These are phyloP conservation scores for Ganaspis brasiliensis DNA, from an alignment of 2,888 invertebrate species.

Conservation along the genomic window DNA sequence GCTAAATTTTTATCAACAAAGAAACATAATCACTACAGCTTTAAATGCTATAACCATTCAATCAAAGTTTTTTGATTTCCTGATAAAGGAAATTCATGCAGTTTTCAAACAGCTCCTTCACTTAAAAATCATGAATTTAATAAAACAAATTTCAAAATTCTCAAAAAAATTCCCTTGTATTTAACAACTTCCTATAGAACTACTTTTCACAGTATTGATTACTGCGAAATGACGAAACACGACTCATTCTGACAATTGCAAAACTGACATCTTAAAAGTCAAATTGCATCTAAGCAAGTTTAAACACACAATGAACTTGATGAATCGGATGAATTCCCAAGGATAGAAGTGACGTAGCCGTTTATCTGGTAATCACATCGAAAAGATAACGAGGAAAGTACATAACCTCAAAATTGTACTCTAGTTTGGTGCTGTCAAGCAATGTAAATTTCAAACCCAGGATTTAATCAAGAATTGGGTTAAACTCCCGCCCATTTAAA, in stretches of 20 bases:
- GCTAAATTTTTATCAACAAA: no score
- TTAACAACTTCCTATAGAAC: constrained; percentile 9
- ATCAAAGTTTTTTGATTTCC: no score
- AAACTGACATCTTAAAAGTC: constrained; percentile 13
- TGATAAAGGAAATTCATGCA: no score
- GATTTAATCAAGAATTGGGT: not conserved
- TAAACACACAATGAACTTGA: not conserved
- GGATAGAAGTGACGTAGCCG: not conserved
- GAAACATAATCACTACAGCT: no score
- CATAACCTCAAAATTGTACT: constrained; percentile 32
- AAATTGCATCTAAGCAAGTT: not conserved
- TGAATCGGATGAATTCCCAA: not conserved
- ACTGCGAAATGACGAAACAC: not conserved
- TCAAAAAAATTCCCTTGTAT: not conserved
- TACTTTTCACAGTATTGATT: constrained; percentile 25
- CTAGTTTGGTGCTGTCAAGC: not conserved
- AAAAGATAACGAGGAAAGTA: constrained; percentile 13
- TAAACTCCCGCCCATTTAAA: not conserved
- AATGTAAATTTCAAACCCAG: not conserved
- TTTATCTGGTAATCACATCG: constrained; percentile 14
- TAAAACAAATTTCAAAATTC: not conserved
- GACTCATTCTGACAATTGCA: not conserved
- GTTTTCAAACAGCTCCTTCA: no score
- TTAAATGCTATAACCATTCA: no score
- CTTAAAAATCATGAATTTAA: not conserved